A percentile compares a stretch with the other conserved stretches of the same genome.
Conservation (phyloP, 2,888 invertebrate genomes). For the Pterostichus madidus region DNA sequence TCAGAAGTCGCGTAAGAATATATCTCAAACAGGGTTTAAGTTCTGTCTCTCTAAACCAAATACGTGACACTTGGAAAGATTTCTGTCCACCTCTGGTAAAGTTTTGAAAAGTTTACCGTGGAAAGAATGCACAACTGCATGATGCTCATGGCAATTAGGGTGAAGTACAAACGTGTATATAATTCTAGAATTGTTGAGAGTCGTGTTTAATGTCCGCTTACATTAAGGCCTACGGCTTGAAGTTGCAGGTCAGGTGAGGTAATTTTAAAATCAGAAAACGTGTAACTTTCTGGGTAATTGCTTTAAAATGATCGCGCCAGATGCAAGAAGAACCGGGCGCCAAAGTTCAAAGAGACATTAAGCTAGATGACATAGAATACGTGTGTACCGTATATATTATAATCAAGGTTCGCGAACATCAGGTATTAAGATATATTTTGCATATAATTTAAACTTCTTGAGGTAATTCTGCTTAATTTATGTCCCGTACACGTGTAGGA, state of each 20-base stretch:
- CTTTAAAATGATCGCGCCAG: slow-evolving; percentile 72
- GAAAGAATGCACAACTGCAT: slow-evolving; percentile 6
- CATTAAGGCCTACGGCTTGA: slow-evolving; percentile 29
- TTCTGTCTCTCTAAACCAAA: background rate
- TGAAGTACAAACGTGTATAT: slow-evolving; percentile 38
- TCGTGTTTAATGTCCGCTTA: slow-evolving; percentile 37
- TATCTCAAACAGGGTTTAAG: slow-evolving; percentile 54
- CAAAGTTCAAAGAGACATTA: slow-evolving; percentile 66
- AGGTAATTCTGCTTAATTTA: slow-evolving; percentile 66
- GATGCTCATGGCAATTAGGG: slow-evolving; percentile 27
- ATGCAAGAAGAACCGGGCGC: slow-evolving; percentile 29
- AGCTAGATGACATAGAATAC: slow-evolving; percentile 65
- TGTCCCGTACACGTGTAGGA: slow-evolving; percentile 60
- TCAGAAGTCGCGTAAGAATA: slow-evolving; percentile 56
- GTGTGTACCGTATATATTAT: slow-evolving; percentile 66
- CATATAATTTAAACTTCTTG: slow-evolving; percentile 67
- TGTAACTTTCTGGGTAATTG: slow-evolving; percentile 69
- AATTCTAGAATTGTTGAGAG: background rate
- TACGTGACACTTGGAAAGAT: background rate
- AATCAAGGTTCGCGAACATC: slow-evolving; percentile 64
- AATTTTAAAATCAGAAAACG: slow-evolving; percentile 67
- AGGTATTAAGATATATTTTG: slow-evolving; percentile 67
- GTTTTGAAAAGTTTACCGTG: slow-evolving; percentile 8
- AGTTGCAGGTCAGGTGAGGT: slow-evolving; percentile 54
- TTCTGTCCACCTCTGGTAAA: background rate